Percentiles rank a stretch among this genome's conserved stretches.
Evolutionary conservation across 2,888 invertebrate genomes (phyloP).

Genomic region (Leistus spinibarbis): DNA sequence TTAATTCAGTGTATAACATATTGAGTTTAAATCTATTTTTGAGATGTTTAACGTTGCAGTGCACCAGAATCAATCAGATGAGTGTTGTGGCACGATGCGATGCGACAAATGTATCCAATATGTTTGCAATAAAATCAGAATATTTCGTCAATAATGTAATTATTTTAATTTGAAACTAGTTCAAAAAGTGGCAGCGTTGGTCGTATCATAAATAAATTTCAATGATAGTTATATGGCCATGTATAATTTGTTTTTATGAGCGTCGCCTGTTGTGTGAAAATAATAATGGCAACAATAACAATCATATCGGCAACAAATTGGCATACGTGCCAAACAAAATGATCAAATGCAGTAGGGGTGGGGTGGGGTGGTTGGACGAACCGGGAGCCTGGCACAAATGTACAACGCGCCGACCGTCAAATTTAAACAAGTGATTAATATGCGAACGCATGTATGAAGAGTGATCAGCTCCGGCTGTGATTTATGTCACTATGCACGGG

Average conservation of each 20-base stretch:
- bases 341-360: not conserved
- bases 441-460: constrained; percentile 34
- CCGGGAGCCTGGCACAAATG: not conserved
- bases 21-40: too few relatives aligned
- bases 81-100: too few relatives aligned
- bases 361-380: not conserved
- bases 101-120: too few relatives aligned
- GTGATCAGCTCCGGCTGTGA: constrained; percentile 30
- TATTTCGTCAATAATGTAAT: too few relatives aligned
- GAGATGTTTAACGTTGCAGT: too few relatives aligned
- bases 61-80: too few relatives aligned
- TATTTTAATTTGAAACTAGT: too few relatives aligned
- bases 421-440: constrained; percentile 38
- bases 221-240: not conserved
- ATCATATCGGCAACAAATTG: constrained; percentile 24
- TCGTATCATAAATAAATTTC: not conserved
- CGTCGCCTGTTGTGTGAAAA: constrained; percentile 4
- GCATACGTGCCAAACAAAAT: constrained; percentile 5
- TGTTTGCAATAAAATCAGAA: too few relatives aligned
- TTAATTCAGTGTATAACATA: too few relatives aligned
- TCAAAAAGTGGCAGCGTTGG: too few relatives aligned
- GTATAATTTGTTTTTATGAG: constrained; percentile 21
- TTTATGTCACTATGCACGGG: constrained; percentile 22
- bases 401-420: constrained; percentile 2
- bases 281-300: constrained; percentile 30